These are phyloP conservation scores for Stegastes partitus DNA, from an alignment of 2,113 vertebrate species.

Conservation along the genomic window DNA sequence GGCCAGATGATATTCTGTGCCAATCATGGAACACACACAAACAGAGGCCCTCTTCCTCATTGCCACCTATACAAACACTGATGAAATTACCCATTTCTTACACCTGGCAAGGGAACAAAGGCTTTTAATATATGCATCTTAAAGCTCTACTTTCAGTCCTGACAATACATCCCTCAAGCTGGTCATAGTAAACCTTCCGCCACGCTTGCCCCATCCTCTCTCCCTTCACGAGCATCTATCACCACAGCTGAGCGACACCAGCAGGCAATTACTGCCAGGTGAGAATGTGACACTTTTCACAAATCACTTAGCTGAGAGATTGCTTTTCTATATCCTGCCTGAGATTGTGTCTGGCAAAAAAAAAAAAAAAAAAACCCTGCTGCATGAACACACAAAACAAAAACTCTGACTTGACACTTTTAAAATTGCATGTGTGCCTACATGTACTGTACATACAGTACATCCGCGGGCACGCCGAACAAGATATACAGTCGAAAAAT, in stretches of 20 bases:
- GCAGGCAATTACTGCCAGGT: slow-evolving; percentile 72
- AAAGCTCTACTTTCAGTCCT: slow-evolving; percentile 16
- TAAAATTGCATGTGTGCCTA: not conserved
- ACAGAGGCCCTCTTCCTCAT: not conserved
- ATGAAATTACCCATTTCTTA: slow-evolving; percentile 3
- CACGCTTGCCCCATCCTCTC: not conserved
- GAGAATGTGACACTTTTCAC: slow-evolving; percentile 73
- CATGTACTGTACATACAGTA: not conserved
- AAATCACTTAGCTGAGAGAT: slow-evolving; percentile 74
- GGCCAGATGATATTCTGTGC: slow-evolving; percentile 25
- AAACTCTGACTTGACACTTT: not conserved
- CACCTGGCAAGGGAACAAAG: not conserved
- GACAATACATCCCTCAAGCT: slow-evolving; percentile 10
- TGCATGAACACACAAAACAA: slow-evolving; percentile 16
- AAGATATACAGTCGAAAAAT: not conserved
- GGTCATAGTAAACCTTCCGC: slow-evolving; percentile 19
- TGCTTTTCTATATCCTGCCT: slow-evolving; percentile 62
- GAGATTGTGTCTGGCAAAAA: slow-evolving; percentile 48
- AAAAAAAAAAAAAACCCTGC: no score
- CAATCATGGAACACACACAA: slow-evolving; percentile 34
- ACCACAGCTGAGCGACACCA: slow-evolving; percentile 60
- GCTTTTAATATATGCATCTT: slow-evolving; percentile 24
- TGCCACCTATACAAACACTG: not conserved
- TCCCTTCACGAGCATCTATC: slow-evolving; percentile 42
- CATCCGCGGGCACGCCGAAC: no score